Evolutionary conservation across 2,797 vertebrate genomes (phyloP).

Genomic region (Malurus splendens): DNA sequence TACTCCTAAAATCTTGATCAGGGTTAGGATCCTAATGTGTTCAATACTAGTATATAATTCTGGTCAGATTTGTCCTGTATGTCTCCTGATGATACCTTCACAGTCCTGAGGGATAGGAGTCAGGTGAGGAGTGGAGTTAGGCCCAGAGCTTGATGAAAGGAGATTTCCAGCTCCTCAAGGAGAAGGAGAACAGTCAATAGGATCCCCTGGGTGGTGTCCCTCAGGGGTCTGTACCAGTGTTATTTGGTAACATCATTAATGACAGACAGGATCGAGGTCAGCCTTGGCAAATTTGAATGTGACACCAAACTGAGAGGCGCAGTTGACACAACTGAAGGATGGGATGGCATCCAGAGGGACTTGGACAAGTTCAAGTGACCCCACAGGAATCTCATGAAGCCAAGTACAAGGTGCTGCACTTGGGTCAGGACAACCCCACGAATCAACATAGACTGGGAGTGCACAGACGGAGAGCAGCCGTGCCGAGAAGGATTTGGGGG

Average conservation of each 20-base stretch:
- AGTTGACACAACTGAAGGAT: background rate
- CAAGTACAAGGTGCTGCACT: background rate
- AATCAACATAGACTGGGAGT: background rate
- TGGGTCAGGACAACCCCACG: background rate
- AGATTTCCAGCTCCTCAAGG: background rate
- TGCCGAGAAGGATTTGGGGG: fast-evolving
- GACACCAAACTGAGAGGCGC: background rate
- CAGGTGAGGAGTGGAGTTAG: background rate
- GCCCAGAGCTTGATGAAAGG: background rate
- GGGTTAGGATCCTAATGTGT: background rate
- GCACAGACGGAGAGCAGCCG: fast-evolving
- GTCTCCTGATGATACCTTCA: background rate
- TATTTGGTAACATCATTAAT: background rate
- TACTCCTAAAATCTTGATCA: background rate
- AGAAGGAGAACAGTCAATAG: fast-evolving
- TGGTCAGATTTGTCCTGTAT: background rate
- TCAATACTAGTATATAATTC: background rate
- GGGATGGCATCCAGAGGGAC: background rate
- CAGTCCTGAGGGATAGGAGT: background rate
- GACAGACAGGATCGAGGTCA: background rate
- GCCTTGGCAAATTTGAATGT: background rate
- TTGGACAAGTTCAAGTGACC: background rate
- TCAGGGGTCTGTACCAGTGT: background rate
- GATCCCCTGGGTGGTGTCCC: background rate
- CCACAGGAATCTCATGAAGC: too few species aligned